phyloP scores from a whole-genome alignment of 1,140 invertebrate species.

The Bactericera cockerelli region DNA sequence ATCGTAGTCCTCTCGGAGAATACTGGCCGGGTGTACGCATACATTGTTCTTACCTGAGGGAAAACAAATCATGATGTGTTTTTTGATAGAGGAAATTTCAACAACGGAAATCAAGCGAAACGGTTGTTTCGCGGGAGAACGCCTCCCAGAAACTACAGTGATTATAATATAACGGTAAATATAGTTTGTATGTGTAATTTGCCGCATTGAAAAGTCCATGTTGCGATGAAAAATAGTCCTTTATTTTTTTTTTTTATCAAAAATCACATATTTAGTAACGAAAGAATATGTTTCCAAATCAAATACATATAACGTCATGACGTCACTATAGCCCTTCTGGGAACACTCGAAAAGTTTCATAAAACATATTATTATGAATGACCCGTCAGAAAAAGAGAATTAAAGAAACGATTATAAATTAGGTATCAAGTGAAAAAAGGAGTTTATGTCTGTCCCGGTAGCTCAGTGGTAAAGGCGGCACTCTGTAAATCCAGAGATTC shows the following conservation, averaged over 20 bases:
- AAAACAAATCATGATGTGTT: neutral
- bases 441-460: too few relatives aligned
- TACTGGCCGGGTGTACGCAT: conserved; percentile 80
- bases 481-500: too few relatives aligned
- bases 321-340: neutral
- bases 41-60: conserved; percentile 65
- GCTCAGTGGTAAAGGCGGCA: too few relatives aligned
- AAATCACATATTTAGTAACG: neutral
- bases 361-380: too few relatives aligned
- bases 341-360: too few relatives aligned
- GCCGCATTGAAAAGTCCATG: neutral
- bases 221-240: too few relatives aligned
- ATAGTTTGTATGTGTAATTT: neutral
- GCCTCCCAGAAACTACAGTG: too few relatives aligned
- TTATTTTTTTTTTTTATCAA: neutral
- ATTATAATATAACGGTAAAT: too few relatives aligned
- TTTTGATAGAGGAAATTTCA: neutral
- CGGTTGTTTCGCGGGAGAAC: too few relatives aligned
- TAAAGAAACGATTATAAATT: neutral
- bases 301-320: neutral
- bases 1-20: conserved; percentile 59
- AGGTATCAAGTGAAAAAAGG: too few relatives aligned
- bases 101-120: too few relatives aligned
- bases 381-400: neutral
- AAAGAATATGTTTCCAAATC: too few relatives aligned